Evolutionary conservation across 2,113 vertebrate genomes (phyloP), one percentile per base, ranked within the genome.

Genomic region (Seriola dumerili): DNA sequence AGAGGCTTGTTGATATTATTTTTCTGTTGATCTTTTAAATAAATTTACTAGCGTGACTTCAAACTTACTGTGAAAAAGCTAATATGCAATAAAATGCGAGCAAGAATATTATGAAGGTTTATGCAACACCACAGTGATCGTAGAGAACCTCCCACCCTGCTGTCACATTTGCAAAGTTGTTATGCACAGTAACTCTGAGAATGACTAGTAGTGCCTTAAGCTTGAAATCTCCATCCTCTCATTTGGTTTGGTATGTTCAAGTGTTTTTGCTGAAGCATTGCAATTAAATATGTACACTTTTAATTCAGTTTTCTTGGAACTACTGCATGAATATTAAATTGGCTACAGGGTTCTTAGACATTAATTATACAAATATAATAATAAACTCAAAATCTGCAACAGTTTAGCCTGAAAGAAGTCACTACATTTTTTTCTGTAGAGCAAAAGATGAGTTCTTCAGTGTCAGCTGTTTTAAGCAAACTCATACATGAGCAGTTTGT

Each of bases 361-460:
- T 67, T 40, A 79, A 48, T 79, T 80, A 61, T 62, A 61, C 55
- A 77, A 62, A 62, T 48, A 13, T 4, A 64, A 46, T 29, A 58
- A 76, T 48, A 48, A 38, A 66, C 21, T 38, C 4, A 0, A 80
- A 9, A 19, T 50, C 16, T 57, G 0, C 44, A 64, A 55, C 21
- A 23, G 42, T 64, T 38, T 58, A 40, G 59, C 17, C 32, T 34
- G 8, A 9, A 25, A 62, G 38, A 73, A 59, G 32, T 36, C 5
- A 11, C 5, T 29, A 29, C 29, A 29, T 2, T 46, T 9, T 55
- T 10, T 42, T 48, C 16, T 44, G 32, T 17, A 29, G 29, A 6
- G 54, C 3, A 25, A 14, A 55, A 14, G 11, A 78, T 61, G 4
- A 10, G n/a, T 57, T 66, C 46, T 17, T 65, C 5, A n/a, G 6